Evolutionary conservation across 2,888 invertebrate species (phyloP), one percentile per base, ranked within the genome.

Genomic region (Plagodis dolabraria): DNA sequence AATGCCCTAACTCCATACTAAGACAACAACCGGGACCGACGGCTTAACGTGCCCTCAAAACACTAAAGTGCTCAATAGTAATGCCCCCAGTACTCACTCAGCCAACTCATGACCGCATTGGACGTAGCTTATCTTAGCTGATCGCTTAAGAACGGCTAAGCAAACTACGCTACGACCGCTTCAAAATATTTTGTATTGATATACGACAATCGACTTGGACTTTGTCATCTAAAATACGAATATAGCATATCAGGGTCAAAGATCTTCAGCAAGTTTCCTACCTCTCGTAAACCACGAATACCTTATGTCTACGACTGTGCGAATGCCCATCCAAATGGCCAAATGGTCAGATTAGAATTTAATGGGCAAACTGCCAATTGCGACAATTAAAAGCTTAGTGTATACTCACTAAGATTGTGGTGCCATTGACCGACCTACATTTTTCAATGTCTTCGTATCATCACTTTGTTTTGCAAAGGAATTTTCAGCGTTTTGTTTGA

Each of bases 331-430:
- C 57, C 61, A 67, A 70, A 77, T 69, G 70, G 52, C 57, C 61
- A 67, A 70, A 77, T 69, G 70, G 52, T 68, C 53, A 76, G 77
- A 83, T 85, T 74, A 74, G 69, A 73, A 76, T 70, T 68, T 68
- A 72, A 76, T 77, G 82, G 87, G 87, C 84, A 72, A 40, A 34
- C 65, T 72, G 81, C 83, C 86, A 87, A 81, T 77, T 71, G 71
- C 65, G 63, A 72, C 74, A 79, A 82, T 81, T 81, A 82, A 82
- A 79, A 61, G 69, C 60, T 68, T n/a, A n/a, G 69, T 63, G 36
- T 22, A 22, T 70, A 68, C 67, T 72, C 55, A 64, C 65, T 70
- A 66, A 70, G 65, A 69, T 72, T 61, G 57, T 55, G 68, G 71
- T 75, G 85, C 67, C 80, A 78, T 71, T 76, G 81, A 82, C 79